Percentiles rank a stretch among this genome's conserved stretches.
Conservation (phyloP, 2,888 invertebrate species). For the Andrena flavipes region DNA sequence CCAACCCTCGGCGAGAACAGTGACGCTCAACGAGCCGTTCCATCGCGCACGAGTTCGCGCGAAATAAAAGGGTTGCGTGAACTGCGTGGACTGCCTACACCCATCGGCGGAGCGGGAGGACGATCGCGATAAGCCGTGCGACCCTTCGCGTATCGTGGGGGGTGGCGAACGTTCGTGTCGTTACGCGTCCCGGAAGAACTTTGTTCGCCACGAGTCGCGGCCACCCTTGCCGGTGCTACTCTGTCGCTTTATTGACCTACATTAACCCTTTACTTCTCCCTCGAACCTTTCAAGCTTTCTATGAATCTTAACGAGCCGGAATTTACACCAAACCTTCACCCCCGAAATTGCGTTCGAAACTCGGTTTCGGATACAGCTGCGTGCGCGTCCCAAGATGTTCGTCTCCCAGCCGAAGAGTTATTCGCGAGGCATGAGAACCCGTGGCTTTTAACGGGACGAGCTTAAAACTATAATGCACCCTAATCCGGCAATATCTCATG, state of each 20-base stretch:
- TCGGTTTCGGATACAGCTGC: background rate
- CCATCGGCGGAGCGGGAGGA: background rate
- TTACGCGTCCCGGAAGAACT: background rate
- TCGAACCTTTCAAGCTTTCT: background rate
- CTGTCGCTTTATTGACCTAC: constrained; percentile 29
- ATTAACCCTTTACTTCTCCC: background rate
- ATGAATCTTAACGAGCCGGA: background rate
- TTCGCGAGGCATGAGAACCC: constrained; percentile 75
- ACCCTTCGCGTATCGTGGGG: background rate
- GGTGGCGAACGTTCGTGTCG: background rate
- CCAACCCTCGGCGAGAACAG: constrained; percentile 76
- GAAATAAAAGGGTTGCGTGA: constrained; percentile 75
- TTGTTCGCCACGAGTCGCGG: background rate
- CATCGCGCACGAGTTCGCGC: constrained; percentile 77
- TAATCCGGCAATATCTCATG: constrained; percentile 82
- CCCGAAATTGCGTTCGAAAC: too few species aligned
- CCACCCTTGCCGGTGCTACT: background rate
- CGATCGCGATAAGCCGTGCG: constrained; percentile 46
- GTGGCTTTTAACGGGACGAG: constrained; percentile 77
- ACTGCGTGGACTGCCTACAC: background rate
- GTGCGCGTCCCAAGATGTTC: background rate
- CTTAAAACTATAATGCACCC: constrained; percentile 82
- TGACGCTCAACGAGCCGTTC: constrained; percentile 83
- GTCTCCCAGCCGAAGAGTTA: constrained; percentile 11
- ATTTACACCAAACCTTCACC: background rate